Evolutionary conservation across 2,797 vertebrate species (phyloP).

Genomic region (Distichodus sexfasciatus): DNA sequence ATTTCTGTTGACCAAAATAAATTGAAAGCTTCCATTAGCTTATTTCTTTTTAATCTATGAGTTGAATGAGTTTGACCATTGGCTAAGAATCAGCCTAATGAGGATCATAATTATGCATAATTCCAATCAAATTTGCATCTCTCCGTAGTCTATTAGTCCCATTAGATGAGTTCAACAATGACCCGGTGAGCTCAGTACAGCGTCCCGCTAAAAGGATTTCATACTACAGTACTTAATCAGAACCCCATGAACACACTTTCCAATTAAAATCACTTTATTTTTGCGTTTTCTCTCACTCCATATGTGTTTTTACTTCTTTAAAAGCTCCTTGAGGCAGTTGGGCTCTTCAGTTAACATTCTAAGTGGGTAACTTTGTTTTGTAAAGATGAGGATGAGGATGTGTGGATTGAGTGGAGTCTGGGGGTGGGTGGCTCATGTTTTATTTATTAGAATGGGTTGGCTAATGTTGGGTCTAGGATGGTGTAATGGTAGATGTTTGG

Average conservation of each 20-base stretch:
- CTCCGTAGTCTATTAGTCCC: background rate
- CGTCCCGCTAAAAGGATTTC: background rate
- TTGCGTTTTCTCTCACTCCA: background rate
- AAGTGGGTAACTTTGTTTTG: background rate
- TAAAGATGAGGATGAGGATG: too few species aligned
- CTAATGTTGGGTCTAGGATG: too few species aligned
- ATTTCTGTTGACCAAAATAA: too few species aligned
- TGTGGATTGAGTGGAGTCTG: too few species aligned
- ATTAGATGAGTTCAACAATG: background rate
- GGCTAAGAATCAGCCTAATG: background rate
- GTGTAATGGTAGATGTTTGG: too few species aligned
- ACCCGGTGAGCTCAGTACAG: background rate
- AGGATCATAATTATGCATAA: background rate
- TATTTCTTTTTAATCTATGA: background rate
- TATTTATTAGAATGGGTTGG: too few species aligned
- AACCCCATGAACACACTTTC: background rate
- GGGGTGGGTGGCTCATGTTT: too few species aligned
- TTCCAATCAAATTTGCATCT: slow-evolving; percentile 15
- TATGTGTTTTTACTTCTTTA: background rate
- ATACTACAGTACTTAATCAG: background rate
- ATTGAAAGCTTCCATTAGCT: too few species aligned
- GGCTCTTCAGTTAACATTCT: background rate
- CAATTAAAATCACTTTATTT: background rate
- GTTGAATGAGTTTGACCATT: slow-evolving; percentile 7
- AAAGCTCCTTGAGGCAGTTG: background rate